phyloP scores from a whole-genome alignment of 2,888 invertebrate genomes.

The Rhogogaster chlorosoma region DNA sequence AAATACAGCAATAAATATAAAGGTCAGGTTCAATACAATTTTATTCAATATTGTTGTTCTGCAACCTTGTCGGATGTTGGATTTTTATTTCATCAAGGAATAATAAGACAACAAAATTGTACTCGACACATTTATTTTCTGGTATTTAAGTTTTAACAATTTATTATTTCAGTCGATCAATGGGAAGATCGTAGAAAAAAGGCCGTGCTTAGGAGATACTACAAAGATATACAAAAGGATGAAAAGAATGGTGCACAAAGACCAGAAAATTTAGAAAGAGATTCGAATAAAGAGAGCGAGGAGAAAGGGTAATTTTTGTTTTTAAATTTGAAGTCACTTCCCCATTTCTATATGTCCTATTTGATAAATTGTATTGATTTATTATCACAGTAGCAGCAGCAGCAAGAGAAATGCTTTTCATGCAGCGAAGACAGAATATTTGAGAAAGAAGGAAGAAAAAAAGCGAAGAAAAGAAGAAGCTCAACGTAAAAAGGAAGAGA shows the following conservation, averaged over 20 bases:
- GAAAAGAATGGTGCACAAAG: slow-evolving; percentile 77
- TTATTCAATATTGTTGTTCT: not conserved
- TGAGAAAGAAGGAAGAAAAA: slow-evolving; percentile 81
- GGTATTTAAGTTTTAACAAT: slow-evolving; percentile 40
- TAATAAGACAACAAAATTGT: slow-evolving; percentile 26
- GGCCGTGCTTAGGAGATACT: slow-evolving; percentile 80
- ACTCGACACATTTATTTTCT: not conserved
- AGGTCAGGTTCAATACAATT: slow-evolving; percentile 65
- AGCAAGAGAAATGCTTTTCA: slow-evolving; percentile 77
- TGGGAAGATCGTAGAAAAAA: slow-evolving; percentile 85
- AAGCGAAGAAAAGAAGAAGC: slow-evolving; percentile 78
- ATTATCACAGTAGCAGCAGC: not conserved
- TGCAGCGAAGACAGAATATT: slow-evolving; percentile 80
- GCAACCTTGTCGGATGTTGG: not conserved
- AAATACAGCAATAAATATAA: slow-evolving; percentile 87
- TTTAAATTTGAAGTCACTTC: not conserved
- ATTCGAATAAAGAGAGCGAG: slow-evolving; percentile 56
- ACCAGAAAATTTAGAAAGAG: slow-evolving; percentile 67
- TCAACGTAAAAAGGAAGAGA: slow-evolving; percentile 80
- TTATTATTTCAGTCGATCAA: slow-evolving; percentile 78
- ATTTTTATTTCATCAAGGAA: not conserved
- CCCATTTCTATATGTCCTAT: not conserved
- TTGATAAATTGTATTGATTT: not conserved
- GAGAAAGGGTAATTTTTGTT: slow-evolving; percentile 57
- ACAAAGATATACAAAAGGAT: slow-evolving; percentile 81